These are phyloP conservation scores for Tenualosa thibaudeaui DNA, from an alignment of 2,797 vertebrate genomes.

Conservation along the genomic window DNA sequence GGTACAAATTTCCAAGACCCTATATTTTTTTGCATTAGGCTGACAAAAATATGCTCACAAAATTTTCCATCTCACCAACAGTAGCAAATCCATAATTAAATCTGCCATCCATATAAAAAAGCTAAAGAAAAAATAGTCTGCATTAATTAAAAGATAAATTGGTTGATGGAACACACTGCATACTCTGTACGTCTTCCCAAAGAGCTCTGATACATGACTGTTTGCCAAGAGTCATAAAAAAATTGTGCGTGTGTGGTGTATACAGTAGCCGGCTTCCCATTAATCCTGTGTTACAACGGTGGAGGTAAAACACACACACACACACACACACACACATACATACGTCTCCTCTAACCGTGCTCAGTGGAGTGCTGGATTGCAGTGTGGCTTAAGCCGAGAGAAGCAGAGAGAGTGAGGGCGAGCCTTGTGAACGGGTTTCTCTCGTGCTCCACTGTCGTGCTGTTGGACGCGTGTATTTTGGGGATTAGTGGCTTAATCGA, in stretches of 20 bases:
- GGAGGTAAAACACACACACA: slow-evolving; percentile 69
- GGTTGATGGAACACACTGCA: background rate
- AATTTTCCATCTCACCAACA: slow-evolving; percentile 16
- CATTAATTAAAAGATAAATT: slow-evolving; percentile 41
- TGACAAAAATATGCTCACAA: background rate
- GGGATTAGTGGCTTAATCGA: slow-evolving; percentile 85
- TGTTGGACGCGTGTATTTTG: slow-evolving; percentile 80
- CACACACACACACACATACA: slow-evolving; percentile 64
- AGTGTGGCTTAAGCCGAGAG: slow-evolving; percentile 72
- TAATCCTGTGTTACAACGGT: slow-evolving; percentile 72
- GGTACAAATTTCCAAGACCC: background rate
- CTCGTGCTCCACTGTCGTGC: slow-evolving; percentile 64
- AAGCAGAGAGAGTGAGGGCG: slow-evolving; percentile 49
- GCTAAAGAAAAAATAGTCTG: background rate
- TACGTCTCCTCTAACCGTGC: slow-evolving; percentile 49
- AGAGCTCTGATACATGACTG: slow-evolving; percentile 32
- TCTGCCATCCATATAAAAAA: background rate
- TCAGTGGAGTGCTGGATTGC: slow-evolving; percentile 66
- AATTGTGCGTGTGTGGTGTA: slow-evolving; percentile 58
- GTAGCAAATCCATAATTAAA: slow-evolving; percentile 32
- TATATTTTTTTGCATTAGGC: background rate
- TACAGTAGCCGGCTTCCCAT: slow-evolving; percentile 62
- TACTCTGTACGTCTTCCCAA: slow-evolving; percentile 26
- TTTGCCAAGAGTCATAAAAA: slow-evolving; percentile 30
- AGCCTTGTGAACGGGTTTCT: slow-evolving; percentile 48